Evolutionary conservation across 2,888 invertebrate species (phyloP), one percentile per base, ranked within the genome.

Genomic region (Mesochorus sp.): DNA sequence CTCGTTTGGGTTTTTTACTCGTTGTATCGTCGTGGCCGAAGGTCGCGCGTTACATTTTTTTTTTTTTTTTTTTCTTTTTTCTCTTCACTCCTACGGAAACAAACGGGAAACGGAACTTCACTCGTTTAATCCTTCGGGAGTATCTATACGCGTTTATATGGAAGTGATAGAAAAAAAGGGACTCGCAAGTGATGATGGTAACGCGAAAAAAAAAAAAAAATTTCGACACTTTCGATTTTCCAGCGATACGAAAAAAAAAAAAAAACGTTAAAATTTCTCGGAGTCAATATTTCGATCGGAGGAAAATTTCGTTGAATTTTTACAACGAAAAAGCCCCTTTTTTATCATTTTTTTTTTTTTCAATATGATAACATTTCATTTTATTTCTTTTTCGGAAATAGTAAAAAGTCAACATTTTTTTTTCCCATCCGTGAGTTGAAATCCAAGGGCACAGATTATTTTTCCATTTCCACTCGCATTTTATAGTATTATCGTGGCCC

Each of bases 31-130:
- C 19, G 12, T 3, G 24, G 2, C 17, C 0, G 6, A 34, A 17
- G 10, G 31, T 17, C 28, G n/a, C n/a, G n/a, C n/a, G n/a, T n/a
- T n/a, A n/a, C n/a, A 14, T 66, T 5, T 12, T 19, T 31, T 12
- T 14, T 21, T 44, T 47, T 62, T 12, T 57, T 62, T 31, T 28
- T 31, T 62, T 44, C 2, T 39, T 3, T 8, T 62, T 31, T 17
- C 21, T 21, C n/a, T 39, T 2, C 39, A n/a, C 39, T 0, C 1
- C 14, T 3, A 19, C 26, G n/a, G 12, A 49, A 47, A 57, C 44
- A 14, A 10, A 39, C n/a, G 28, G 6, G 47, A 44, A 55, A 10
- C 10, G 49, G n/a, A 44, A 12, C 19, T 42, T 14, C 44, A 31
- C 19, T 42, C 31, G 37, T 4, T 1, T 37, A 59, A 26, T 70